phyloP scores from a whole-genome alignment of 2,113 vertebrate species.

The Nerophis ophidion region DNA sequence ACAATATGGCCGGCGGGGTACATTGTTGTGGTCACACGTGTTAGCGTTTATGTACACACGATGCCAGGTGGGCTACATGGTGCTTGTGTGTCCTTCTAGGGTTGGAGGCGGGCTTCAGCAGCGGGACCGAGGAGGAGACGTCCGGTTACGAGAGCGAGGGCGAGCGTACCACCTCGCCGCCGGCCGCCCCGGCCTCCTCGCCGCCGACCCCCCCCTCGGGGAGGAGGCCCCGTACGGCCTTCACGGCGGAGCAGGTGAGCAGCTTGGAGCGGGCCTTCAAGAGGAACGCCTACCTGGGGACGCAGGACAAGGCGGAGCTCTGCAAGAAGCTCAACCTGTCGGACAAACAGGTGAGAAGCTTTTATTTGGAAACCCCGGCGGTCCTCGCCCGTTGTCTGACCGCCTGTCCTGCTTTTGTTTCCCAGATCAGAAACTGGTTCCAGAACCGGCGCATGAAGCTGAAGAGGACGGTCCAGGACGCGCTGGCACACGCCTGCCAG shows the following conservation, averaged over 20 bases:
- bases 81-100: conserved; percentile 20
- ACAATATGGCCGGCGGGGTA: neutral
- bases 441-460: conserved; percentile 86
- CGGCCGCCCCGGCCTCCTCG: neutral
- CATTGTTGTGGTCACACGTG: neutral
- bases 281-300: conserved; percentile 72
- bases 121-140: conserved; percentile 69
- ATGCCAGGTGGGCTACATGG: neutral
- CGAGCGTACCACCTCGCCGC: conserved; percentile 51
- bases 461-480: conserved; percentile 79
- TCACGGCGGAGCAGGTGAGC: conserved; percentile 72
- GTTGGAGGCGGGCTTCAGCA: conserved; percentile 54
- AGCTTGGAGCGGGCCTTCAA: conserved; percentile 71
- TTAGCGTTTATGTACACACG: neutral
- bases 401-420: neutral
- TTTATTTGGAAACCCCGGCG: neutral
- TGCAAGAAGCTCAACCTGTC: conserved; percentile 70
- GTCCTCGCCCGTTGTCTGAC: neutral
- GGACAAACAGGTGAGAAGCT: conserved; percentile 69
- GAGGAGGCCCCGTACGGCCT: conserved; percentile 70
- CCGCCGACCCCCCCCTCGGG: conserved; percentile 28
- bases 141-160: conserved; percentile 75
- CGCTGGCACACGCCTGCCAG: conserved; percentile 71
- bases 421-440: conserved; percentile 88
- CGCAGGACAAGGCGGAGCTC: conserved; percentile 72